These are phyloP conservation scores for Nysson spinosus DNA, from an alignment of 2,888 invertebrate species.

Conservation along the genomic window DNA sequence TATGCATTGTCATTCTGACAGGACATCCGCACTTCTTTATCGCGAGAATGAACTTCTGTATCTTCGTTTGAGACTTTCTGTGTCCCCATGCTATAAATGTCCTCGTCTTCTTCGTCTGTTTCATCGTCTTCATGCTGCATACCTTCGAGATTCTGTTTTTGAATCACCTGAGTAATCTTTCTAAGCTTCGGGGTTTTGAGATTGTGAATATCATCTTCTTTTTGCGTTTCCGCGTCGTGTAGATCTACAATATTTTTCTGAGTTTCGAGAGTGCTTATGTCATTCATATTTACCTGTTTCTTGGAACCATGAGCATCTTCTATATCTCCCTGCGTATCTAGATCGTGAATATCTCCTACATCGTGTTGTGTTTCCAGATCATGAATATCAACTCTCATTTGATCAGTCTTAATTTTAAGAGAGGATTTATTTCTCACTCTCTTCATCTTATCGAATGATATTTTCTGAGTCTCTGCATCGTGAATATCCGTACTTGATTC, in stretches of 20 bases:
- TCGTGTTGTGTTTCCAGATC: constrained; percentile 44
- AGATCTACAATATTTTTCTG: no score
- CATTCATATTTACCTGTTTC: no score
- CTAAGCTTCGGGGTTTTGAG: neutral
- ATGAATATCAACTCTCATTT: constrained; percentile 33
- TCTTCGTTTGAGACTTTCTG: neutral
- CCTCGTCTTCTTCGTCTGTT: neutral
- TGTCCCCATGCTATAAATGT: constrained; percentile 2
- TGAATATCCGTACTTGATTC: constrained; percentile 26
- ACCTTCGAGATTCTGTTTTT: neutral
- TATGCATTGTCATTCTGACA: neutral
- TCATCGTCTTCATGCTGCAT: neutral
- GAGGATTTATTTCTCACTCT: neutral
- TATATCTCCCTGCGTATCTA: constrained; percentile 18
- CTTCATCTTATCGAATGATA: neutral
- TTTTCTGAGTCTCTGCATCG: constrained; percentile 48
- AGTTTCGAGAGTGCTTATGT: no score
- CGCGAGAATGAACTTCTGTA: neutral
- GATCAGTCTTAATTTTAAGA: no score
- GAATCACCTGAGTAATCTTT: neutral
- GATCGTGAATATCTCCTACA: neutral
- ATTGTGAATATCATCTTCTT: neutral
- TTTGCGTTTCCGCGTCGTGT: constrained; percentile 44
- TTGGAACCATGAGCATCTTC: no score
- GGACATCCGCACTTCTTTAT: neutral